Evolutionary conservation across 2,113 vertebrate genomes (phyloP), one percentile per base, ranked within the genome.

Genomic region (Cisticola juncidis): DNA sequence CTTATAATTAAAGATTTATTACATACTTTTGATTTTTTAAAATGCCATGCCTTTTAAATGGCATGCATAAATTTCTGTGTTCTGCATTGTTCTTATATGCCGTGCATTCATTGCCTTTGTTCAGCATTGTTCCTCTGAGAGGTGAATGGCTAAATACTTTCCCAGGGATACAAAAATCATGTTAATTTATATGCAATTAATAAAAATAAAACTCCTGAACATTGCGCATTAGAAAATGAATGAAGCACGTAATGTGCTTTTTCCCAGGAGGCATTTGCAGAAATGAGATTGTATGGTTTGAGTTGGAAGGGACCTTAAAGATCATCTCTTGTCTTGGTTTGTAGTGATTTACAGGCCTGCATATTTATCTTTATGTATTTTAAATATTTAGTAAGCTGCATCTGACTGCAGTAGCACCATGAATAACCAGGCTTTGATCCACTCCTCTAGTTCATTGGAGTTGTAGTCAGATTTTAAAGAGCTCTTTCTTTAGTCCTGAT

Each of bases 181-280:
- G 83, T 90, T 93, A 92, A 95, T 97, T 97, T 96, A 93, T 95
- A 93, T 95, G 93, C 93, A 96, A 90, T 97, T 97, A 96, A 94
- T 96, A 96, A 96, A 91, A 97, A 94, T 92, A 92, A 96, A 93
- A 71, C 2, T 21, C 74, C 36, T 57, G 94, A 83, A 81, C 58
- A 42, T 42, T 89, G 77, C 84, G 92, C 88, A 65, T 95, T 95
- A 95, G 92, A 88, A 95, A 95, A 68, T 31, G 88, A 94, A 81
- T 86, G 94, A 92, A 94, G 88, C 80, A 58, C 38, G 40, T 92
- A 78, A 81, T 92, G n/a, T 94, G 31, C 86, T 47, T 78, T 91
- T 71, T 90, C 96, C 93, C 81, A 94, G 86, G 81, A 91, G 85
- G 69, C 62, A 45, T 60, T 71, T 95, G 84, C 61, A 77, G 91